Base-by-base conservation (phyloP, 2,113 vertebrate species). In the Rhynchomys soricoides region DNA sequence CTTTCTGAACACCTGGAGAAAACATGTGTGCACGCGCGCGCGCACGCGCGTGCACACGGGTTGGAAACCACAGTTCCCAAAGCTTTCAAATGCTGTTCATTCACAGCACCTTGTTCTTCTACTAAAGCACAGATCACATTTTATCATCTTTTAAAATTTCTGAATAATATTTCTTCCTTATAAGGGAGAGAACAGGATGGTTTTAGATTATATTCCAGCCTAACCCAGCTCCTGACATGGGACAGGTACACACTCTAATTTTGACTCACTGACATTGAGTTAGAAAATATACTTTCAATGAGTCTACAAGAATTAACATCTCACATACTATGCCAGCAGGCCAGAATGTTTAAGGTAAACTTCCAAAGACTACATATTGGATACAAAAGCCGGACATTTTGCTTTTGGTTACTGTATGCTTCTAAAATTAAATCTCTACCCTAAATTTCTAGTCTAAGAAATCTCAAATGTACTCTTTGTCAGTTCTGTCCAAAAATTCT, bases 131-230 rank as follows among this genome's bases (percentile, higher is more conserved):
- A 73, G 0, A 31, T 11, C 3, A 34, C 40, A 68, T 73, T 77
- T 48, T 89, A 82, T 78, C 37, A 81, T 13, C 74, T 83, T 96
- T 89, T 82, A 34, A 64, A 85, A 40, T 86, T 93, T 94, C 45
- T 87, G 59, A 95, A 75, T 73, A 68, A 40, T 45, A n/a, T 87
- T 74, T 31, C 16, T 71, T 74, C n/a, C 16, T 71, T 62, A 62
- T 59, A 96, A 92, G 62, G 15, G 9, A 95, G 73, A 93, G 17
- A 52, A 59, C 9, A 55, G 50, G 19, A 79, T 34, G 71, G 31
- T 24, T 94, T 89, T 87, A 34, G 19, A 50, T 73, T 64, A 43
- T 1, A 91, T 34, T 37, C 9, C 1, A 94, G 40, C 17, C 6
- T 83, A 45, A 78, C 71, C 81, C 55, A 81, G 62, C 82, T 43